Conservation (phyloP, 1,140 invertebrate species). For the Hyles euphorbiae region DNA sequence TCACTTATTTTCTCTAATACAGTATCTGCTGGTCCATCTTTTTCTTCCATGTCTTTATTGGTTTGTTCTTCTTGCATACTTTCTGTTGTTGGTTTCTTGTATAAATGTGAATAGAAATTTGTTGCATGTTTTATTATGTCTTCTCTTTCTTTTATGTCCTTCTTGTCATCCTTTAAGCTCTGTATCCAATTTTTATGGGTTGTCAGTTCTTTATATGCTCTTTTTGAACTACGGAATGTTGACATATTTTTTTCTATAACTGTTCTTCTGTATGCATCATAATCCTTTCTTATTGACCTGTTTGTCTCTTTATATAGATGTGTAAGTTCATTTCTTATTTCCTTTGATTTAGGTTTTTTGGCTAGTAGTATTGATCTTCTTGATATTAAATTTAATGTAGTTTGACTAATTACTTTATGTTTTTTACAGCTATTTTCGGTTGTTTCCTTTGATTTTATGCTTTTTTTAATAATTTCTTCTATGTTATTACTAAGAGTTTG, state of each 20-base stretch:
- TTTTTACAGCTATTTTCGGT: not conserved
- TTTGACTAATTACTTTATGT: not conserved
- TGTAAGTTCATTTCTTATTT: conserved; percentile 15
- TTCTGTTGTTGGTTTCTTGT: conserved; percentile 4
- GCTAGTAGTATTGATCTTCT: conserved; percentile 2
- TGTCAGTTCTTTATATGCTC: conserved; percentile 16
- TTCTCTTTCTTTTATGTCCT: conserved; percentile 17
- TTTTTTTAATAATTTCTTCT: too few species aligned
- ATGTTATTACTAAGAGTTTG: too few species aligned
- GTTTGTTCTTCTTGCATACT: too few species aligned
- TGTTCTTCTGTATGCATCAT: conserved; percentile 11
- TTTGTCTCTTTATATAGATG: conserved; percentile 12
- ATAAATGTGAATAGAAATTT: conserved; percentile 18
- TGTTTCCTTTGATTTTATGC: too few species aligned
- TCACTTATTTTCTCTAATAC: not conserved
- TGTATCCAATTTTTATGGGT: conserved; percentile 19
- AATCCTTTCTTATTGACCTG: conserved; percentile 16
- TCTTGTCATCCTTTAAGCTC: conserved; percentile 11
- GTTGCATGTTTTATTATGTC: conserved; percentile 14
- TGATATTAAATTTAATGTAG: conserved; percentile 1
- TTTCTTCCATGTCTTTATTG: too few species aligned
- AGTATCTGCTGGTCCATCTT: too few species aligned
- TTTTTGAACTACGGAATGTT: conserved; percentile 17
- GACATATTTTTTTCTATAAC: conserved; percentile 16
- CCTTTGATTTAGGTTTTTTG: conserved; percentile 10